Conservation (phyloP, 2,797 vertebrate species). For the Enteromius mattozi region DNA sequence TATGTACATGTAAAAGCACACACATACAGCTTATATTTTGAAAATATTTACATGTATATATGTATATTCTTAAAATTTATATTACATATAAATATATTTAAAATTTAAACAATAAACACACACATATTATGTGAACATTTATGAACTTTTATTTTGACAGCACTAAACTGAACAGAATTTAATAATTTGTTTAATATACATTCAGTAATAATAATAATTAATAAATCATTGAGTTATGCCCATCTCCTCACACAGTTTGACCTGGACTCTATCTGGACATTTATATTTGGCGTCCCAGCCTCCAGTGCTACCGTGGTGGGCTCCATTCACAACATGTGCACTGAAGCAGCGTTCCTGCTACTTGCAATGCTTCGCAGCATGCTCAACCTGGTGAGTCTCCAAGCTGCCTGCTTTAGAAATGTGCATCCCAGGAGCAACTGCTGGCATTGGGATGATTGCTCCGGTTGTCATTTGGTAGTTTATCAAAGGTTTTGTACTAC, state of each 20-base stretch:
- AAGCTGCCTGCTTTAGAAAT: background rate
- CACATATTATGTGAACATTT: no score
- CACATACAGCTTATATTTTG: no score
- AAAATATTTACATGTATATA: no score
- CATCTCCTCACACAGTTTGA: conserved; percentile 84
- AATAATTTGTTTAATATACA: background rate
- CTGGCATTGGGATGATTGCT: background rate
- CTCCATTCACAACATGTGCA: conserved; percentile 92
- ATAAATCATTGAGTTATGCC: background rate
- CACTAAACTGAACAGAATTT: background rate
- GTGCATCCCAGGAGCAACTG: background rate
- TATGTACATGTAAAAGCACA: no score
- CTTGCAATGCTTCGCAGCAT: conserved; percentile 97
- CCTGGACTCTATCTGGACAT: conserved; percentile 97
- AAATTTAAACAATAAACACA: no score
- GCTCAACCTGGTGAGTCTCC: conserved; percentile 91
- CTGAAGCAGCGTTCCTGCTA: conserved; percentile 92
- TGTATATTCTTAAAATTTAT: no score
- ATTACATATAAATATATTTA: no score
- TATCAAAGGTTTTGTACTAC: background rate
- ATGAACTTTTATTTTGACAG: no score
- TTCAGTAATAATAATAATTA: background rate
- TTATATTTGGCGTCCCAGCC: conserved; percentile 97
- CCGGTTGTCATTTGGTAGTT: background rate
- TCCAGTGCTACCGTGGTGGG: conserved; percentile 90